Evolutionary conservation across 2,888 invertebrate species (phyloP), one percentile per base, ranked within the genome.

Genomic region (Sminthurinus aureus): DNA sequence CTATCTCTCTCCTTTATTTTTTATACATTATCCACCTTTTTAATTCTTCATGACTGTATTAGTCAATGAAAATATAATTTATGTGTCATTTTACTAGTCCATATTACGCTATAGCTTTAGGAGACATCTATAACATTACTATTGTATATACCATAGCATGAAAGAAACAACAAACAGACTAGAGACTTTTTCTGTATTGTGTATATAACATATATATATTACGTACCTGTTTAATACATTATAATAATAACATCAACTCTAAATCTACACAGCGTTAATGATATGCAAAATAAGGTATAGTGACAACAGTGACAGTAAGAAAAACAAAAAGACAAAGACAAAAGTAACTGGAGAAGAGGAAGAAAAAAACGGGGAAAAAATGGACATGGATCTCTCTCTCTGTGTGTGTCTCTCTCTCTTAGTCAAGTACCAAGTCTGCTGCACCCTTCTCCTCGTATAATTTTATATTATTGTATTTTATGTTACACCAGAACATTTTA

Each of bases 21-120:
- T 18, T 58, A 13, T 58, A 13, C 18, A 13, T 58, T 58, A 58
- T 18, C 58, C 58, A 58, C 58, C 58, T 58, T 58, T 58, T 58
- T 58, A 58, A 58, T 58, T 38, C 6, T 38, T 58, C 58, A 58
- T 58, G 18, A 58, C 18, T 58, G 58, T 58, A 58, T 58, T 15
- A 58, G 58, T 58, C 58, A 58, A 58, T 58, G 58, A 58, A 58
- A 58, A 58, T 58, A 58, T 58, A 58, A 58, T 58, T 58, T 58
- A 58, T 58, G 13, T 13, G 13, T 15, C 13, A 13, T 58, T 18
- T 13, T 13, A 58, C 58, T 13, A 58, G 58, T 58, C 4, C 58
- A 58, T 38, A 38, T 38, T 38, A 38, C 6, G 38, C 38, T 38
- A 38, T 38, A 38, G 38, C 38, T 6, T 38, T 1, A 38, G 38